Evolutionary conservation across 2,797 vertebrate species (phyloP).

Genomic region (Pachyuromys duprasi): DNA sequence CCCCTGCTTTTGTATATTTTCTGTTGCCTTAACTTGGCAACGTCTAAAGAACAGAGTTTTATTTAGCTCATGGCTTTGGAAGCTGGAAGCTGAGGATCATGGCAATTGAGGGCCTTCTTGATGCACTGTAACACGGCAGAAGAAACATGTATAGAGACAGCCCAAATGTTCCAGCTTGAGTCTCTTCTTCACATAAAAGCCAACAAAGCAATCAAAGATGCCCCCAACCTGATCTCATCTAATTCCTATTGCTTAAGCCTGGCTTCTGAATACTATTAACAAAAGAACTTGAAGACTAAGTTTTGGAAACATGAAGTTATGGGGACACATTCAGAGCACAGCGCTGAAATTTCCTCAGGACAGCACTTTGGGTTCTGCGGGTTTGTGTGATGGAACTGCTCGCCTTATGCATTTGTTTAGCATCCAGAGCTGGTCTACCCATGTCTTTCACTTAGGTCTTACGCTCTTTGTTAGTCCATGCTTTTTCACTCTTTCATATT

Average conservation of each 20-base stretch:
- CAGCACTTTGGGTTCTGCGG: background rate
- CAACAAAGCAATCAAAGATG: background rate
- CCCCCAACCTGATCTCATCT: background rate
- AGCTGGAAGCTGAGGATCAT: background rate
- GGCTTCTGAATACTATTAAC: background rate
- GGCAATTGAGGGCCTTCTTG: background rate
- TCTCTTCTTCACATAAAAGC: background rate
- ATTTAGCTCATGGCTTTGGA: background rate
- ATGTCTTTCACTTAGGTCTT: background rate
- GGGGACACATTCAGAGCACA: background rate
- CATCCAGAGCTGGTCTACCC: background rate
- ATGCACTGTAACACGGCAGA: background rate
- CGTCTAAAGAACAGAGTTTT: background rate
- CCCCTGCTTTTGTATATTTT: background rate
- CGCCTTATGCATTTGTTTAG: background rate
- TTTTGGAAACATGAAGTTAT: background rate
- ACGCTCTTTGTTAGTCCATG: background rate
- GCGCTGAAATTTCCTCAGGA: background rate
- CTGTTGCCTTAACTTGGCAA: background rate
- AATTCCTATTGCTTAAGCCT: background rate
- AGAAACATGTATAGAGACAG: background rate
- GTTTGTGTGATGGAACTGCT: background rate
- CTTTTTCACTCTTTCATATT: background rate
- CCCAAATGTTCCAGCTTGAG: background rate
- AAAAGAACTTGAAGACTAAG: background rate